phyloP scores from a whole-genome alignment of 1,140 invertebrate genomes.

The Nixonia krombeini region DNA sequence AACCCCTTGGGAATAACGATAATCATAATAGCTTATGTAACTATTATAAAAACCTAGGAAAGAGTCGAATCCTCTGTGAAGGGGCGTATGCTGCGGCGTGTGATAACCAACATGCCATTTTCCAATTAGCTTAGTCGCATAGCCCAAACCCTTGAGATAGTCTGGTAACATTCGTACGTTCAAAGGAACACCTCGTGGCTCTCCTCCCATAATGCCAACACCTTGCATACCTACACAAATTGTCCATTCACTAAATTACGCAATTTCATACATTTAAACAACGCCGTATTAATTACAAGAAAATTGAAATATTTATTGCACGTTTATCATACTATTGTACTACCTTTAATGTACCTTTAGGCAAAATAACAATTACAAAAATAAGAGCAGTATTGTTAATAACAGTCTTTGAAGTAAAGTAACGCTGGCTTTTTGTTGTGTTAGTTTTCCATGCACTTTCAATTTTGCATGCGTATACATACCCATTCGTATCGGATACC shows the following conservation, averaged over 20 bases:
- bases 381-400: too few relatives aligned
- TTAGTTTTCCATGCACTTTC: too few relatives aligned
- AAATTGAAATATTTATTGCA: too few relatives aligned
- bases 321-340: too few relatives aligned
- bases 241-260: too few relatives aligned
- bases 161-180: constrained; percentile 74
- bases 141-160: constrained; percentile 71
- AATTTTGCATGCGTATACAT: constrained; percentile 25
- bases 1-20: constrained; percentile 69
- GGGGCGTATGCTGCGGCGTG: constrained; percentile 75
- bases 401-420: too few relatives aligned
- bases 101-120: constrained; percentile 82
- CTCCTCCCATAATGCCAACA: constrained; percentile 70
- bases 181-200: constrained; percentile 74
- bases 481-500: constrained; percentile 80
- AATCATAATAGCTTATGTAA: constrained; percentile 77
- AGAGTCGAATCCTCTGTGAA: constrained; percentile 77
- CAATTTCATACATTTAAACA: too few relatives aligned
- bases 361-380: too few relatives aligned
- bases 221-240: constrained; percentile 73
- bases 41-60: constrained; percentile 78
- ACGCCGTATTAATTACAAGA: too few relatives aligned
- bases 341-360: too few relatives aligned
- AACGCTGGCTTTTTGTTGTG: too few relatives aligned
- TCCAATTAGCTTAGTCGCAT: constrained; percentile 78